phyloP scores from a whole-genome alignment of 2,888 invertebrate species.

The Drosophila mimica region DNA sequence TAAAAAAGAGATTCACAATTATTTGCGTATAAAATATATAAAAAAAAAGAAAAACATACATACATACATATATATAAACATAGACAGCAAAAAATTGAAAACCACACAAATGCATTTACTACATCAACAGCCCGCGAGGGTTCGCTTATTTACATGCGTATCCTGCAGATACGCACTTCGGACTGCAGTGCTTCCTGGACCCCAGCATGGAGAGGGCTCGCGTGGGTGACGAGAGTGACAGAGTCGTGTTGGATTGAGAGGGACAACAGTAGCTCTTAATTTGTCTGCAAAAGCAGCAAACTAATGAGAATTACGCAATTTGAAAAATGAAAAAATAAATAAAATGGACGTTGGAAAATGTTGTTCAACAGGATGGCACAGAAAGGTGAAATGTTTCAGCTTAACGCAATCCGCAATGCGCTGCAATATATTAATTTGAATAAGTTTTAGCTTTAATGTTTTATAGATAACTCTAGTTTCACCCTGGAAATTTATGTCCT shows the following conservation, averaged over 20 bases:
- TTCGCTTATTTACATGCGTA: slow-evolving; percentile 68
- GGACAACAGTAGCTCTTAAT: slow-evolving; percentile 68
- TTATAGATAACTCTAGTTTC: background rate
- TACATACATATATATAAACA: background rate
- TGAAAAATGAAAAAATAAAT: slow-evolving; percentile 62
- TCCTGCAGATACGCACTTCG: slow-evolving; percentile 76
- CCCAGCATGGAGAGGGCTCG: background rate
- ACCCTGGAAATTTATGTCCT: background rate
- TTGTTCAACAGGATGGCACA: slow-evolving; percentile 19
- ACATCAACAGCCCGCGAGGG: slow-evolving; percentile 64
- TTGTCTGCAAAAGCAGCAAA: slow-evolving; percentile 77
- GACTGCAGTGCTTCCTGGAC: slow-evolving; percentile 38
- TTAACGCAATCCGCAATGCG: background rate
- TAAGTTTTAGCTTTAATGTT: background rate
- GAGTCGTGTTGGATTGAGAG: slow-evolving; percentile 19
- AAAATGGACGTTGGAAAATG: slow-evolving; percentile 35
- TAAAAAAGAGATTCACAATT: slow-evolving; percentile 74
- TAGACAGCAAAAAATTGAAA: slow-evolving; percentile 60
- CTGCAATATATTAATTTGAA: background rate
- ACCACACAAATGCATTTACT: slow-evolving; percentile 70
- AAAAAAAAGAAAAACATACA: slow-evolving; percentile 28
- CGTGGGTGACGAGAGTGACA: slow-evolving; percentile 5
- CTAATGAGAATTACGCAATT: slow-evolving; percentile 82
- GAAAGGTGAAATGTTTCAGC: slow-evolving; percentile 10
- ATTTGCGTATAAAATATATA: slow-evolving; percentile 73